Conservation (phyloP, 2,113 vertebrate species). For the Psittacara wagleri region DNA sequence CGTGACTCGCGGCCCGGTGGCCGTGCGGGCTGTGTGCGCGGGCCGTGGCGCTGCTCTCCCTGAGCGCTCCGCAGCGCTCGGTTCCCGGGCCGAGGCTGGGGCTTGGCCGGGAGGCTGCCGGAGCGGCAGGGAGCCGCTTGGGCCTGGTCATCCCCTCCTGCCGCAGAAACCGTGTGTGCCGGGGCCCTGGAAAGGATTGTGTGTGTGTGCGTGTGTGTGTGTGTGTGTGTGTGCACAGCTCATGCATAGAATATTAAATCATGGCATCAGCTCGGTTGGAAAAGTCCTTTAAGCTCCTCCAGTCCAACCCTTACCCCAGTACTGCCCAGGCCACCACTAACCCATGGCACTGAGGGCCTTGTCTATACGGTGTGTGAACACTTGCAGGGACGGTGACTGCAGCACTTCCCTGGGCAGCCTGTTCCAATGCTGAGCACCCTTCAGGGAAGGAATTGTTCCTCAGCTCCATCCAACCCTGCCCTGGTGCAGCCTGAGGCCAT, state of each 20-base stretch:
- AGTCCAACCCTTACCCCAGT: neutral
- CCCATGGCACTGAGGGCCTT: neutral
- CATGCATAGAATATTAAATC: neutral
- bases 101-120: too few relatives aligned
- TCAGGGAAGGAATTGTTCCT: neutral
- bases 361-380: neutral
- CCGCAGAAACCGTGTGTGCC: neutral
- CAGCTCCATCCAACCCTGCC: too few relatives aligned
- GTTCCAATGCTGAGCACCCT: neutral
- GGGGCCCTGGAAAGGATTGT: rapidly evolving
- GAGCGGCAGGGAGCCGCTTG: neutral
- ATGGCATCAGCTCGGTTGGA: neutral
- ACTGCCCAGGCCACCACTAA: neutral
- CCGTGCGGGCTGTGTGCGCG: too few relatives aligned
- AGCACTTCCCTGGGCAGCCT: neutral
- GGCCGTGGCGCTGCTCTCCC: too few relatives aligned
- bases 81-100: too few relatives aligned
- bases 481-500: neutral
- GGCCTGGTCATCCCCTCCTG: neutral
- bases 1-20: too few relatives aligned
- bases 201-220: rapidly evolving
- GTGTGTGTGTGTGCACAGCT: rapidly evolving
- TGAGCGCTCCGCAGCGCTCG: too few relatives aligned
- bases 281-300: neutral
- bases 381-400: neutral